A percentile compares a stretch with the other conserved stretches of the same genome.
phyloP scores from a whole-genome alignment of 2,113 vertebrate genomes.

The Gila orcuttii region DNA sequence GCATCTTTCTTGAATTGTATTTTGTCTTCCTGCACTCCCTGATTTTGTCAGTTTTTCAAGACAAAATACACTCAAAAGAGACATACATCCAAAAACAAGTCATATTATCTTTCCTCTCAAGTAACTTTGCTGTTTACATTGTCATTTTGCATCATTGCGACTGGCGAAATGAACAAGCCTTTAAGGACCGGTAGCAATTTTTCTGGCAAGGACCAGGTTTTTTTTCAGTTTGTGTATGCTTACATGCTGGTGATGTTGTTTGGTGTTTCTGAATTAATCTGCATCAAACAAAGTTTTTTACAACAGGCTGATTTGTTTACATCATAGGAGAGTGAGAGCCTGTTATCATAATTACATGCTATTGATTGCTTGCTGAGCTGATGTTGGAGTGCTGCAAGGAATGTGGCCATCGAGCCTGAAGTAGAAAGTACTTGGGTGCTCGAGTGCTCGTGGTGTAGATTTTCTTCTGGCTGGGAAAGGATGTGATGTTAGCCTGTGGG shows the following conservation, averaged over 20 bases:
- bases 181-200: neutral
- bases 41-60: neutral
- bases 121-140: neutral
- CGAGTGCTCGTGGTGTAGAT: neutral
- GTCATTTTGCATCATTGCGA: neutral
- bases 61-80: neutral
- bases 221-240: neutral
- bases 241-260: slow-evolving; percentile 45
- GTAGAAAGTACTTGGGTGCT: neutral
- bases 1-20: too few relatives aligned
- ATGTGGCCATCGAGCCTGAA: neutral
- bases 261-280: slow-evolving; percentile 56
- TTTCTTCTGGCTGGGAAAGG: slow-evolving; percentile 40
- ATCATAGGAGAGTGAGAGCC: slow-evolving; percentile 44
- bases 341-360: slow-evolving; percentile 51
- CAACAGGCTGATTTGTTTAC: slow-evolving; percentile 40
- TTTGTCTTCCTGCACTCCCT: neutral
- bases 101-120: neutral
- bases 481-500: slow-evolving; percentile 45
- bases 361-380: slow-evolving; percentile 57
- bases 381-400: slow-evolving; percentile 5
- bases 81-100: neutral
- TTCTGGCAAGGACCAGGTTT: neutral
- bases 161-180: neutral
- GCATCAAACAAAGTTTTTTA: slow-evolving; percentile 64